Evolutionary conservation across 1,140 invertebrate species (phyloP), one percentile per base, ranked within the genome.

Genomic region (Zaprionus ghesquierei): DNA sequence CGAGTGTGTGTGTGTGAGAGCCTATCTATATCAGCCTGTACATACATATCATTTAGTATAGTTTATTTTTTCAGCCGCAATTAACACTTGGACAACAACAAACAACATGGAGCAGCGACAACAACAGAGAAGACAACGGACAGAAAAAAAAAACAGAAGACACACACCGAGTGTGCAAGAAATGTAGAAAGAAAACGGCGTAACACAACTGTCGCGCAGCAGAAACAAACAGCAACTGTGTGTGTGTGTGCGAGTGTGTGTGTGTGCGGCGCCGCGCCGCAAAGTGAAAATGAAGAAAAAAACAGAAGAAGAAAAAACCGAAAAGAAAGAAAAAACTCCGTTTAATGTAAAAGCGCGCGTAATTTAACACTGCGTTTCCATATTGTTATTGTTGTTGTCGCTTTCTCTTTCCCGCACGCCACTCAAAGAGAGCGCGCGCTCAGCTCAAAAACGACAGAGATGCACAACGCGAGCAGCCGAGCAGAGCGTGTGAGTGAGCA

Each of bases 261-360:
- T 0, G 25, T 27, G 25, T 2, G 25, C 56, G 22, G 12, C 53
- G 64, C 55, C 5, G 50, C 59, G 49, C 9, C 22, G 4, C 25
- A 69, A 56, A 71, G 78, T 71, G 74, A 72, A 76, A 72, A 82
- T 38, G 56, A 68, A 58, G 63, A 58, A 60, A 65, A 62, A 56
- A 20, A 56, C 23, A 72, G 35, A 25, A 29, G 59, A 58, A 62
- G 13, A 29, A 35, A 49, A 25, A 22, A 22, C 38, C 58, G 22
- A 62, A 60, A 41, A 68, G 23, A n/a, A 49, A 50, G 12, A 68
- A 65, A 63, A 66, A 70, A 78, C 66, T 81, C 79, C 59, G 54
- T 70, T 75, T 59, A 64, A 71, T 77, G 82, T 79, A 87, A 87
- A 87, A 87, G 82, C 82, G 82, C 82, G 82, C 79, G 82, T 89